A percentile compares a stretch with the other conserved stretches of the same genome.
Conservation (phyloP, 2,888 invertebrate genomes). For the Erebia palarica region DNA sequence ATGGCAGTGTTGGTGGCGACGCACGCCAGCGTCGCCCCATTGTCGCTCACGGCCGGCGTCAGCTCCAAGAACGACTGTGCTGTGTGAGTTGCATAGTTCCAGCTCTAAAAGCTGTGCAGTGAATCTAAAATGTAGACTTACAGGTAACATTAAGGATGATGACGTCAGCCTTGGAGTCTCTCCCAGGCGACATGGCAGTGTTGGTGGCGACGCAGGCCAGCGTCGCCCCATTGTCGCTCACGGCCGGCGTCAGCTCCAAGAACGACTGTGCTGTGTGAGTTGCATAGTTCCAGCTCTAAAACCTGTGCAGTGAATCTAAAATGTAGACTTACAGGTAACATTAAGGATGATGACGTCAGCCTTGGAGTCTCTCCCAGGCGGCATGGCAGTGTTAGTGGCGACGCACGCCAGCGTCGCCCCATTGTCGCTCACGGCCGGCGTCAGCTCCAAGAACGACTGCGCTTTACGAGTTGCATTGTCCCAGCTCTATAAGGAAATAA, state of each 20-base stretch:
- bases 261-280: conserved; percentile 65
- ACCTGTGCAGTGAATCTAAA: background rate
- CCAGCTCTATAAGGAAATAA: conserved; percentile 59
- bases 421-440: conserved; percentile 64
- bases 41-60: too few relatives aligned
- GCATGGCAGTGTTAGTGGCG: conserved; percentile 74
- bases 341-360: conserved; percentile 74
- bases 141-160: conserved; percentile 76
- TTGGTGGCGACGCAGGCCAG: conserved; percentile 78
- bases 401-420: conserved; percentile 74
- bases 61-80: conserved; percentile 69
- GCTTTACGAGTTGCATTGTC: conserved; percentile 59
- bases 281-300: conserved; percentile 64
- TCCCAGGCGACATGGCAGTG: conserved; percentile 70
- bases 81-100: conserved; percentile 58
- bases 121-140: conserved; percentile 50
- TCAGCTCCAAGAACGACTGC: conserved; percentile 66
- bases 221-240: conserved; percentile 70
- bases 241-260: conserved; percentile 64
- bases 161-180: conserved; percentile 75
- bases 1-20: too few relatives aligned
- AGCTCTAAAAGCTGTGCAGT: conserved; percentile 53
- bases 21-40: too few relatives aligned
- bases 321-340: conserved; percentile 72
- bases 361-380: conserved; percentile 70